A percentile compares a stretch with the other conserved stretches of the same genome.
Conservation (phyloP, 53 echinoderm and acorn worm genomes). For the Hippasteria phrygiana region DNA sequence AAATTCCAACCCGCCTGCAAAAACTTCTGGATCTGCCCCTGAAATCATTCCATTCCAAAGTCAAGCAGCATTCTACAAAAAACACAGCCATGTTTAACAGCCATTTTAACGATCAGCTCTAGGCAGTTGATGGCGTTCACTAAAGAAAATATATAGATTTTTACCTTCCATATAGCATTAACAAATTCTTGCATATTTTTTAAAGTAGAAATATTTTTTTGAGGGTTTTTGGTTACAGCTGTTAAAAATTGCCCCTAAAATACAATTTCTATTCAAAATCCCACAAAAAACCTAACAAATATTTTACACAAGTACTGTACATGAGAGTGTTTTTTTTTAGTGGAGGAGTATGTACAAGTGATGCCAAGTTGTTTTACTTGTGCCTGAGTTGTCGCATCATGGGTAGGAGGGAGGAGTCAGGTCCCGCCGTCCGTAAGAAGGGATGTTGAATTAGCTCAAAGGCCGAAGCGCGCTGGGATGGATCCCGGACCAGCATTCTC, state of each 20-base stretch:
- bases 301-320: slow-evolving; percentile 25
- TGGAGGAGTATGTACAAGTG: neutral
- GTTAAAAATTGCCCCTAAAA: slow-evolving; percentile 5
- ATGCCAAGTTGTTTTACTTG: slow-evolving; percentile 24
- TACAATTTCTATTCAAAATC: neutral
- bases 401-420: slow-evolving; percentile 79
- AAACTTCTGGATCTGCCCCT: too few species aligned
- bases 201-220: neutral
- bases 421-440: slow-evolving; percentile 90
- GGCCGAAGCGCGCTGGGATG: slow-evolving; percentile 89
- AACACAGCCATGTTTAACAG: neutral
- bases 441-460: slow-evolving; percentile 94
- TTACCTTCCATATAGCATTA: neutral
- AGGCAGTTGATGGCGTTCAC: neutral
- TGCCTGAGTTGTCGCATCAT: slow-evolving; percentile 66
- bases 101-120: neutral
- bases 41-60: too few species aligned
- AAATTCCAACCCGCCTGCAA: too few species aligned
- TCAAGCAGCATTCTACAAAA: neutral
- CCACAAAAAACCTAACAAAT: neutral
- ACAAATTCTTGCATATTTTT: neutral
- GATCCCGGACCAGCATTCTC: slow-evolving; percentile 91
- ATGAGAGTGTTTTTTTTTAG: neutral
- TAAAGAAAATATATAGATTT: neutral
- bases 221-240: slow-evolving; percentile 41